These are phyloP conservation scores for Scalopus aquaticus DNA, from an alignment of 2,113 vertebrate species.

Conservation along the genomic window DNA sequence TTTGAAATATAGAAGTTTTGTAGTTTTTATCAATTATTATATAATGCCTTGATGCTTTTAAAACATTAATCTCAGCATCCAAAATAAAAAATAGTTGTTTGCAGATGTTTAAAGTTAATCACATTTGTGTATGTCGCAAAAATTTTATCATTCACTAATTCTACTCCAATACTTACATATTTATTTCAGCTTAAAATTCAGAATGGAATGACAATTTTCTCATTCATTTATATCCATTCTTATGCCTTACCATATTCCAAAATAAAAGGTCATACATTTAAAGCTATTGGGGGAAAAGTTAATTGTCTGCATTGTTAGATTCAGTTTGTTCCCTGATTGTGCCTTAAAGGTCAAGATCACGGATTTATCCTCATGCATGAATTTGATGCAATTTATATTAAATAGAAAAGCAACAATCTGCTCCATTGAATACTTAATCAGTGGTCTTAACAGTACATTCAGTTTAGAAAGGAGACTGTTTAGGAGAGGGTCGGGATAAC, in stretches of 20 bases:
- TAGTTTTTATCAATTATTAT: neutral
- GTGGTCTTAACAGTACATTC: neutral
- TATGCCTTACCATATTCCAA: neutral
- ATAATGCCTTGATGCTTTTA: neutral
- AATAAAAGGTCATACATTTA: slow-evolving; percentile 4
- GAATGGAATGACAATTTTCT: neutral
- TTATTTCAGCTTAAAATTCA: slow-evolving; percentile 40
- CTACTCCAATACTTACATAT: neutral
- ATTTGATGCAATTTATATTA: neutral
- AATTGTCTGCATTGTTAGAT: neutral
- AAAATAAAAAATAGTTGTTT: neutral
- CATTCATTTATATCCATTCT: neutral
- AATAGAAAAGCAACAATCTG: neutral
- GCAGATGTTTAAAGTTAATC: neutral
- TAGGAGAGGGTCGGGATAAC: neutral
- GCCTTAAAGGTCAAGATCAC: neutral
- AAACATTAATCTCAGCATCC: neutral
- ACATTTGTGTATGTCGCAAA: neutral
- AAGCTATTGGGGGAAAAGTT: neutral
- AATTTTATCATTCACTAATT: neutral
- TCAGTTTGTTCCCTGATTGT: neutral
- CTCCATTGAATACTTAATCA: neutral
- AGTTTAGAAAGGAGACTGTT: neutral
- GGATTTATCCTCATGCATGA: neutral
- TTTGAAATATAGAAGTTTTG: neutral